phyloP scores from a whole-genome alignment of 2,113 vertebrate species.

The Onychostruthus taczanowskii region DNA sequence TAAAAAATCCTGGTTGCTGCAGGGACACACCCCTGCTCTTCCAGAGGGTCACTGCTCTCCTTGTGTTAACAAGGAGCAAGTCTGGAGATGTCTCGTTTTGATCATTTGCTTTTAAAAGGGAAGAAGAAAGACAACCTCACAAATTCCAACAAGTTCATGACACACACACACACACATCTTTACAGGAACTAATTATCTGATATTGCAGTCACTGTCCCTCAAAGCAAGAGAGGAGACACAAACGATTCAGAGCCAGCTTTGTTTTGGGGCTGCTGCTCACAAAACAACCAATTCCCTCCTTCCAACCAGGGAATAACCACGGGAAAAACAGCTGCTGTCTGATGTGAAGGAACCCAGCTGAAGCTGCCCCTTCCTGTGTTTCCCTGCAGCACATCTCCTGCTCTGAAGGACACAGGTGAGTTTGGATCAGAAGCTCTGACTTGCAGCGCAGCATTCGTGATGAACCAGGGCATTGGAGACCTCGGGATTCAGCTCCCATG shows the following conservation, averaged over 20 bases:
- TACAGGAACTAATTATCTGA: neutral
- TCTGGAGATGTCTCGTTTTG: neutral
- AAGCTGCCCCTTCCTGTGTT: fast-evolving
- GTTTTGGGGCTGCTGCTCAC: neutral
- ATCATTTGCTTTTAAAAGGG: neutral
- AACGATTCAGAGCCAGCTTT: neutral
- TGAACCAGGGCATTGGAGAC: fast-evolving
- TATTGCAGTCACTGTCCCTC: neutral
- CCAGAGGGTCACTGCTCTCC: neutral
- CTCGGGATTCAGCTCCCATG: fast-evolving
- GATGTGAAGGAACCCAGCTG: neutral
- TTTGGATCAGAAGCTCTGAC: neutral
- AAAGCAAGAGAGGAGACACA: neutral
- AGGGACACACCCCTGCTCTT: neutral
- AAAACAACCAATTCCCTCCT: neutral
- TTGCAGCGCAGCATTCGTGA: fast-evolving
- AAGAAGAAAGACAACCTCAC: neutral
- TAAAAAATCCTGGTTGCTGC: neutral
- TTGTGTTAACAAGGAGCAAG: neutral
- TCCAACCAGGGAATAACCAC: fast-evolving
- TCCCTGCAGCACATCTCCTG: neutral
- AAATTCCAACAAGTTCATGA: neutral
- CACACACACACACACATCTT: neutral
- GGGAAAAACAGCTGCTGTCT: neutral
- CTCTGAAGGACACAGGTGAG: neutral